These are phyloP conservation scores for Eupeodes latifasciatus DNA, from an alignment of 2,888 invertebrate genomes.

Conservation along the genomic window DNA sequence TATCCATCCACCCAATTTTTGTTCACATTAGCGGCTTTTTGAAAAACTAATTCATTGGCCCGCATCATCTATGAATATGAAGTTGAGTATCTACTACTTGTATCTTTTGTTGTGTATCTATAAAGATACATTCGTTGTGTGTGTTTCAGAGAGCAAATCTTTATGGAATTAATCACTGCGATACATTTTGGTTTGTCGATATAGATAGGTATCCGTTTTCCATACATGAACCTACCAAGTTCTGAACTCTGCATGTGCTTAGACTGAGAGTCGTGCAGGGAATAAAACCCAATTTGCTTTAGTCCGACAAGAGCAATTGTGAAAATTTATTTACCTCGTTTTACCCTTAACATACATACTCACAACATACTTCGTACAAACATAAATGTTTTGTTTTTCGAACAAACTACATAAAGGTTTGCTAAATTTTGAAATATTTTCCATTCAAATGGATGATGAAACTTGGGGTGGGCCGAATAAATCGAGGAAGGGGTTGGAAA, in stretches of 20 bases:
- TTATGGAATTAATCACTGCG: slow-evolving; percentile 55
- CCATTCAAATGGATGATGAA: neutral
- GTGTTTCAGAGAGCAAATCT: slow-evolving; percentile 51
- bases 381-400: slow-evolving; percentile 46
- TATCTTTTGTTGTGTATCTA: no score
- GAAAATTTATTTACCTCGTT: slow-evolving; percentile 58
- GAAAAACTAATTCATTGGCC: slow-evolving; percentile 59
- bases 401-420: slow-evolving; percentile 30
- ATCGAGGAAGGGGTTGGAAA: neutral
- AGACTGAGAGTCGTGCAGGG: neutral
- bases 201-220: neutral
- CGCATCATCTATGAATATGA: slow-evolving; percentile 31
- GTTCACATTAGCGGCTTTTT: slow-evolving; percentile 53
- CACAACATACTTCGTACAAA: no score
- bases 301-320: slow-evolving; percentile 20
- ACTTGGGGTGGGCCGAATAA: neutral
- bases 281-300: slow-evolving; percentile 28
- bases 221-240: neutral
- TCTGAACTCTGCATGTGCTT: neutral
- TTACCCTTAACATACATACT: slow-evolving; percentile 32
- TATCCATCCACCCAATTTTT: neutral
- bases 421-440: slow-evolving; percentile 25
- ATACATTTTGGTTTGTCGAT: slow-evolving; percentile 60
- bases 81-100: slow-evolving; percentile 11
- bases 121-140: neutral